Evolutionary conservation across 1,140 invertebrate genomes (phyloP).

Genomic region (Penaeus chinensis): DNA sequence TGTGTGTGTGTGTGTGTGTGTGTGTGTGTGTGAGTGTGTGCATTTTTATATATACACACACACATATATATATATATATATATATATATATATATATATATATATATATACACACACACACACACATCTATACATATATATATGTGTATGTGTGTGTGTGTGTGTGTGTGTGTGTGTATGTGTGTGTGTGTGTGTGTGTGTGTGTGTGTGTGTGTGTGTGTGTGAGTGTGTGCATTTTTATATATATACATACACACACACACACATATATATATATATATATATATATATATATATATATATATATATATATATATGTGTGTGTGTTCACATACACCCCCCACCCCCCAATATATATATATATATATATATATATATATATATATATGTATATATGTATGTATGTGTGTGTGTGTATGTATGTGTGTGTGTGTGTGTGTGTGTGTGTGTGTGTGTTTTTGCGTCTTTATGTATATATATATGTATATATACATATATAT

Average conservation of each 20-base stretch:
- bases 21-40: background rate
- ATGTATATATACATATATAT: no score
- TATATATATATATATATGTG: no score
- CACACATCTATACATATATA: background rate
- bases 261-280: background rate
- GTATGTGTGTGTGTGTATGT: no score
- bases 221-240: background rate
- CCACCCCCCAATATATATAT: no score
- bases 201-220: background rate
- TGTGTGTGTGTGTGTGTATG: background rate
- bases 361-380: no score
- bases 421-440: no score
- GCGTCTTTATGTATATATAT: no score
- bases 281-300: no score
- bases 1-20: background rate
- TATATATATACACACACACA: background rate
- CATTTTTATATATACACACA: constrained; percentile 15
- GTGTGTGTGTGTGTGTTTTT: no score
- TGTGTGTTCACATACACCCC: no score
- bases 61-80: constrained; percentile 8
- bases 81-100: background rate
- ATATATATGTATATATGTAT: no score
- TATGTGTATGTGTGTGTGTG: background rate
- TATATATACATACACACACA: background rate
- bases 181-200: no score